Evolutionary conservation across 2,888 invertebrate genomes (phyloP), one percentile per base, ranked within the genome.

Genomic region (Epistrophe grossulariae): DNA sequence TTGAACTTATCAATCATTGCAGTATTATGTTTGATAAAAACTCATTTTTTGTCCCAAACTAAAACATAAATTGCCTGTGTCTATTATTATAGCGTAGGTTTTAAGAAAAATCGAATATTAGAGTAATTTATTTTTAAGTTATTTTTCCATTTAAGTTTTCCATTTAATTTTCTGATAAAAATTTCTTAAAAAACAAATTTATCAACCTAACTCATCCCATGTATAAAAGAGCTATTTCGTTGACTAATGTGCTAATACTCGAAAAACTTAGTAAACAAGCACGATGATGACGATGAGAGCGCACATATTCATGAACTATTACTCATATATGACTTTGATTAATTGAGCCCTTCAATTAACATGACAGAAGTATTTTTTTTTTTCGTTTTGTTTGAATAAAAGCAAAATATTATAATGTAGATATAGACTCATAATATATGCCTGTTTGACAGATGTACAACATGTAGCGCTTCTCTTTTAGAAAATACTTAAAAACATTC

Each of bases 271-370:
- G 38, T 70, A 38, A 71, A 72, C 72, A 73, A 73, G 64, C 64
- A 13, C 19, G 79, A 59, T 74, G 79, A 24, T 74, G 79, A 24
- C 31, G 79, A 73, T 59, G 73, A 48, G 57, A 24, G 24, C 1
- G 24, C 24, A 24, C 24, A 70, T 55, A 70, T 55, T 55, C 45
- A 66, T 28, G 60, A 71, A 72, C 84, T 84, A 84, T 84, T 76
- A 77, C 77, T 84, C 84, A 85, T 77, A 85, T 77, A 78, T 81
- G 84, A 85, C 84, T 81, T 78, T 85, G 84, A 85, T 85, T 85
- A 85, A 85, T 85, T 81, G 77, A 66, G 81, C 71, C 77, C 77
- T 81, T 85, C 81, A 77, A 81, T 81, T 85, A 78, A 85, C 84
- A 81, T 72, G 84, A 73, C 84, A 85, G 68, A 40, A 45, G 60